Conservation (phyloP, 2,113 vertebrate genomes). For the Hemicordylus capensis region DNA sequence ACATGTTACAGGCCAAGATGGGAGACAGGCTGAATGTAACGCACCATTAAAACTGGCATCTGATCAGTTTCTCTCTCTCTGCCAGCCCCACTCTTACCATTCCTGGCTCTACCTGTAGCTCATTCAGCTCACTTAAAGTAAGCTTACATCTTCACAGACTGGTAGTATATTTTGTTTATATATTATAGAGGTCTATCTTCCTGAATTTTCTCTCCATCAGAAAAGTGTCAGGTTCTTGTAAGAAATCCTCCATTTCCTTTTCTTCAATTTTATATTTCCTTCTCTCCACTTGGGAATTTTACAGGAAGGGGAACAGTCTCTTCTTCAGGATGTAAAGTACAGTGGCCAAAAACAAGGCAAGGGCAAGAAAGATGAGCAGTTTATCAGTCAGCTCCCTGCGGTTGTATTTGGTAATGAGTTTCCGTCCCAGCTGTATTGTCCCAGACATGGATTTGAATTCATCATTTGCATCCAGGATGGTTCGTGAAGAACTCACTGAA, state of each 20-base stretch:
- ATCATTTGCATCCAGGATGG: conserved; percentile 92
- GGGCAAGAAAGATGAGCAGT: conserved; percentile 93
- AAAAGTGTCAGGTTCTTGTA: background rate
- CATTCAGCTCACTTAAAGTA: background rate
- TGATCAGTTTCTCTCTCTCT: conserved; percentile 17
- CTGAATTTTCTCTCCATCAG: background rate
- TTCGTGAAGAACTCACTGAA: conserved; percentile 92
- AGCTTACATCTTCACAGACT: conserved; percentile 8
- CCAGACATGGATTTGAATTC: conserved; percentile 98
- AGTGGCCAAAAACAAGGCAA: conserved; percentile 93
- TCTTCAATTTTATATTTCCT: background rate
- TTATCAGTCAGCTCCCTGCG: conserved; percentile 95
- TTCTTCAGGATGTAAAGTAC: conserved; percentile 98
- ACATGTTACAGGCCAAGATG: conserved; percentile 9
- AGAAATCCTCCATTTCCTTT: background rate
- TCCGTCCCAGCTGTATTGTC: conserved; percentile 93
- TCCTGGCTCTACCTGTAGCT: background rate
- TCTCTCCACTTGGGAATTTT: conserved; percentile 34
- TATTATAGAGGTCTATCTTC: background rate
- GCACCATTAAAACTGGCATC: background rate
- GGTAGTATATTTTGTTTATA: fast-evolving
- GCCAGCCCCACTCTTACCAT: background rate
- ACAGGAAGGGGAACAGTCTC: conserved; percentile 93
- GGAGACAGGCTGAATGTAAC: background rate
- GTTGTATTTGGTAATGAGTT: conserved; percentile 98